A percentile compares a stretch with the other conserved stretches of the same genome.
Conservation (phyloP, 2,797 vertebrate genomes). For the Amphiprion clarkii region DNA sequence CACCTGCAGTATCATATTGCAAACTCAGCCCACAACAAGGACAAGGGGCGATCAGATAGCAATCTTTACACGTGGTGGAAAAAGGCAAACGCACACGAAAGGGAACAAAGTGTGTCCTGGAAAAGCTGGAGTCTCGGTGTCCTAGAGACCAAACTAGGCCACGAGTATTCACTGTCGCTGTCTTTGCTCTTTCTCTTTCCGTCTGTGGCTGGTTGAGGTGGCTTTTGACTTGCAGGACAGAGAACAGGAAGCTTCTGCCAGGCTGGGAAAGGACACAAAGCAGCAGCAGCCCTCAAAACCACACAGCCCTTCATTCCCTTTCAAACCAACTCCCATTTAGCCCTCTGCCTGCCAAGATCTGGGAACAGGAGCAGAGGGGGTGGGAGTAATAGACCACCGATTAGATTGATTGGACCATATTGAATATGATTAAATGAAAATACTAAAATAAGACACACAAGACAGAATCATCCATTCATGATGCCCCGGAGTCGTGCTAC, state of each 20-base stretch:
- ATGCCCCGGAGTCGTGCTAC: slow-evolving; percentile 39
- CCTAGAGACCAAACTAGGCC: slow-evolving; percentile 44
- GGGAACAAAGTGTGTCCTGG: slow-evolving; percentile 15
- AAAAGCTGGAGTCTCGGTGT: slow-evolving; percentile 35
- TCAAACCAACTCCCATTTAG: slow-evolving; percentile 59
- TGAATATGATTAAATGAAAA: slow-evolving; percentile 72
- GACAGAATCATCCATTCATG: slow-evolving; percentile 40
- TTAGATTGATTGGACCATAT: slow-evolving; percentile 69
- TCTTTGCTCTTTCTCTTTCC: slow-evolving; percentile 47
- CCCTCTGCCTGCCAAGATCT: slow-evolving; percentile 51
- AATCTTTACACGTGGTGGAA: slow-evolving; percentile 24
- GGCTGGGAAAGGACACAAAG: slow-evolving; percentile 67
- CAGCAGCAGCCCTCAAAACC: slow-evolving; percentile 56
- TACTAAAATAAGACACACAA: slow-evolving; percentile 49
- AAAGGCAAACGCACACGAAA: slow-evolving; percentile 19
- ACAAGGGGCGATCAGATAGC: slow-evolving; percentile 33
- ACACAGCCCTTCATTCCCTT: slow-evolving; percentile 53
- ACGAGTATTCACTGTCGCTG: slow-evolving; percentile 29
- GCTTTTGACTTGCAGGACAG: slow-evolving; percentile 64
- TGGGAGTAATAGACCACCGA: slow-evolving; percentile 59
- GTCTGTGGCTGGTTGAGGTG: slow-evolving; percentile 46
- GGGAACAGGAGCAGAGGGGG: slow-evolving; percentile 39
- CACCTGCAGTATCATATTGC: slow-evolving; percentile 60
- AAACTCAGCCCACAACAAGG: slow-evolving; percentile 30
- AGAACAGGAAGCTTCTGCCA: slow-evolving; percentile 58